Conservation (phyloP, 2,888 invertebrate genomes). For the Caenorhabditis drosophilae region DNA sequence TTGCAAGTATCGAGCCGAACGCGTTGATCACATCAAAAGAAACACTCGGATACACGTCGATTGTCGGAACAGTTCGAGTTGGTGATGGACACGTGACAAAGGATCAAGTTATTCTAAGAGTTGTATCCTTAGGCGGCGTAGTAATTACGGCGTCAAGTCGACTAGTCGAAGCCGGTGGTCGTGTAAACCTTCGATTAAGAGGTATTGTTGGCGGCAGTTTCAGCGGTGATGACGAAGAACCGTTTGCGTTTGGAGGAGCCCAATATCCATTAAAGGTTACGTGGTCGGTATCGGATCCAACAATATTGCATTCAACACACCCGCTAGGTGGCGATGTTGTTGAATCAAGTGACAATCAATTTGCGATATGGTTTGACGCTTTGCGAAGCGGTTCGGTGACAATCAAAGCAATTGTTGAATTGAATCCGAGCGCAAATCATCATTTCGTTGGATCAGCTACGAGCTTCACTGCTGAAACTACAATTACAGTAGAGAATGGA, state of each 20-base stretch:
- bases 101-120: conserved; percentile 54
- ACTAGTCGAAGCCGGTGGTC: conserved; percentile 48
- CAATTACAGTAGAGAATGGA: conserved; percentile 41
- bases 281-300: conserved; percentile 40
- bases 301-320: conserved; percentile 27
- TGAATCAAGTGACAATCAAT: conserved; percentile 37
- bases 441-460: conserved; percentile 31
- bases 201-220: conserved; percentile 42
- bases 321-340: conserved; percentile 36
- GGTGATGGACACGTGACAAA: conserved; percentile 47
- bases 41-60: conserved; percentile 50
- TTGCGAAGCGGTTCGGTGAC: conserved; percentile 27
- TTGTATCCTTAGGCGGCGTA: conserved; percentile 57
- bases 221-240: conserved; percentile 47
- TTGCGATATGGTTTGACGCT: conserved; percentile 47
- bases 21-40: conserved; percentile 53
- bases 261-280: conserved; percentile 51
- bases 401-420: conserved; percentile 31
- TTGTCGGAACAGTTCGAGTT: conserved; percentile 51
- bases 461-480: conserved; percentile 34
- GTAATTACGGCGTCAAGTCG: conserved; percentile 39
- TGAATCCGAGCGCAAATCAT: conserved; percentile 30
- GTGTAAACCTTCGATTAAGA: conserved; percentile 25
- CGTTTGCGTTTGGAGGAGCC: conserved; percentile 62
- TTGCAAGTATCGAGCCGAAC: conserved; percentile 53